Conservation (phyloP, 2,888 invertebrate genomes). For the Drosophila fungiperda region DNA sequence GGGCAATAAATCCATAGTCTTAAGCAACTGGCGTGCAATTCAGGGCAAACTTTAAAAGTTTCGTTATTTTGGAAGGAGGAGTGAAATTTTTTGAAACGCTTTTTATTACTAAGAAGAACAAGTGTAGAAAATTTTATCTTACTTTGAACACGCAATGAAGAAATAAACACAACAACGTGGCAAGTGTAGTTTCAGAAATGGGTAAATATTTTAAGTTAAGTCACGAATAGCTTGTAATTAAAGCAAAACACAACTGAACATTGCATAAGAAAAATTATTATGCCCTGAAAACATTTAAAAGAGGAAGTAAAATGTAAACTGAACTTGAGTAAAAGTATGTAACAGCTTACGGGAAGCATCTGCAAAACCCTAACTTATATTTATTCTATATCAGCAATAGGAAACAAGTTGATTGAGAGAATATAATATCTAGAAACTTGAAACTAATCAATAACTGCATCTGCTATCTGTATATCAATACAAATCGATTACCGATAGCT, state of each 20-base stretch:
- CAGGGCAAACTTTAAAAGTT: constrained; percentile 21
- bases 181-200: neutral
- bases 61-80: neutral
- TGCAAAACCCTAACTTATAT: neutral
- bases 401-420: neutral
- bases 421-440: too few species aligned
- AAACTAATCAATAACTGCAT: neutral
- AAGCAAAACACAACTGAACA: neutral
- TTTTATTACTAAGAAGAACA: neutral
- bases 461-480: too few species aligned
- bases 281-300: neutral
- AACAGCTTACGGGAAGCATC: neutral
- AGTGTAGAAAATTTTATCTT: constrained; percentile 18
- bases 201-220: neutral
- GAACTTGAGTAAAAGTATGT: neutral
- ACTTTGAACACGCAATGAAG: neutral
- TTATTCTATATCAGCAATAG: neutral
- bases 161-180: neutral
- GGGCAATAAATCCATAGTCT: constrained; percentile 45
- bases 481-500: neutral
- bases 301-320: neutral
- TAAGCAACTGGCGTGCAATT: constrained; percentile 6
- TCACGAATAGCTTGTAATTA: neutral
- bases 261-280: neutral
- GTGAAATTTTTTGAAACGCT: neutral